Conservation (phyloP, 1,140 invertebrate genomes). For the Philotrypesis tridentata region DNA sequence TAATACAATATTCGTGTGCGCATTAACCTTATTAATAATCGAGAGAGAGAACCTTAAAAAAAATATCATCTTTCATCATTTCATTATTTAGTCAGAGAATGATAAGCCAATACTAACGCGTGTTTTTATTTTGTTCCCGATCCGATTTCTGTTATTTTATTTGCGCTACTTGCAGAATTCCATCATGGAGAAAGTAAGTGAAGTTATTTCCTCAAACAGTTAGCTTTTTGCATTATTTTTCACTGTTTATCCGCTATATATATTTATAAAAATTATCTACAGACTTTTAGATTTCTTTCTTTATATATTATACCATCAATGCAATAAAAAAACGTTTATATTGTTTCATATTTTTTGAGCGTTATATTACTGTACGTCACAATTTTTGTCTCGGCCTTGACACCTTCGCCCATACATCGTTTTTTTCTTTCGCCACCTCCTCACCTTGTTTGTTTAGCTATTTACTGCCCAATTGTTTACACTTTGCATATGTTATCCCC, state of each 20-base stretch:
- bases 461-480: slow-evolving; percentile 23
- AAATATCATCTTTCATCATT: slow-evolving; percentile 60
- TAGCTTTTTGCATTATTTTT: slow-evolving; percentile 45
- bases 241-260: slow-evolving; percentile 31
- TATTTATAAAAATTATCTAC: neutral
- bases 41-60: slow-evolving; percentile 37
- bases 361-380: neutral
- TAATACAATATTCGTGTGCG: neutral
- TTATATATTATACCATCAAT: neutral
- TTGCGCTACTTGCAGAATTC: slow-evolving; percentile 75
- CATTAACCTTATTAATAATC: neutral
- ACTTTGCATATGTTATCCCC: neutral
- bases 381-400: slow-evolving; percentile 11
- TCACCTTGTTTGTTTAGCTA: neutral
- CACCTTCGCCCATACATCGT: neutral
- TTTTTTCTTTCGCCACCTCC: neutral
- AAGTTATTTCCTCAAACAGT: slow-evolving; percentile 55
- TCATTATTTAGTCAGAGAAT: slow-evolving; percentile 62
- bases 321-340: neutral
- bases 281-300: neutral
- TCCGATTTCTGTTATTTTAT: slow-evolving; percentile 73
- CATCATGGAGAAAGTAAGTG: slow-evolving; percentile 76
- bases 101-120: slow-evolving; percentile 72
- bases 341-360: slow-evolving; percentile 23
- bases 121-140: slow-evolving; percentile 74